phyloP scores from a whole-genome alignment of 2,888 invertebrate genomes.

The Limenitis camilla region DNA sequence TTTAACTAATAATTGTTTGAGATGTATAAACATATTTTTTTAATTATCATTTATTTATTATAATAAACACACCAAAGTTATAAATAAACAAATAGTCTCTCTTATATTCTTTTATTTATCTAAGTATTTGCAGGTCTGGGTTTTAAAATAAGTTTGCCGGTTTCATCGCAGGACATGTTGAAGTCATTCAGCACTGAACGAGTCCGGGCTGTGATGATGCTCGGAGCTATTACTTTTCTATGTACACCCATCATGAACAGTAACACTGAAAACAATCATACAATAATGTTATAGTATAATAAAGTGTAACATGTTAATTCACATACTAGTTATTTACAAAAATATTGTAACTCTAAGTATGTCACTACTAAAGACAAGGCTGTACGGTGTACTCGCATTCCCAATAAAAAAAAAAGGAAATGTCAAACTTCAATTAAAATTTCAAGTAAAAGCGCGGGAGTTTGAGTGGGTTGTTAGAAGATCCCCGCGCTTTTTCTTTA shows the following conservation, averaged over 20 bases:
- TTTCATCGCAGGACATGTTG: constrained; percentile 99
- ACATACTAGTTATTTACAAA: no score
- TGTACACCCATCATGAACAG: constrained; percentile 95
- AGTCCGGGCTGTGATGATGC: constrained; percentile 94
- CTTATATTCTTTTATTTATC: constrained; percentile 46
- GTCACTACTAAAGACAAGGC: no score
- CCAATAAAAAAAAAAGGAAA: no score
- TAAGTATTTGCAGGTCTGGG: constrained; percentile 80
- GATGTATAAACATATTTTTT: constrained; percentile 50
- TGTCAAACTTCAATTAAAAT: no score
- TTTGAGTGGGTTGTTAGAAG: no score
- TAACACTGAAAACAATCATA: constrained; percentile 74
- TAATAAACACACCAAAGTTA: constrained; percentile 74
- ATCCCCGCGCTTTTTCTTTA: no score
- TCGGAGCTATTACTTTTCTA: constrained; percentile 96
- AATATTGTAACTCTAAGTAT: no score
- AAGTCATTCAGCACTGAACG: constrained; percentile 93
- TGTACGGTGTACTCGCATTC: no score
- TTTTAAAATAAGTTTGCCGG: constrained; percentile 94
- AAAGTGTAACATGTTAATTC: background rate
- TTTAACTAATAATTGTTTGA: constrained; percentile 26
- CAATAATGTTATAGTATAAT: background rate
- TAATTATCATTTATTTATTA: constrained; percentile 56
- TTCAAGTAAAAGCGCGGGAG: no score
- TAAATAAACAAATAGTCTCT: constrained; percentile 67